Evolutionary conservation across 2,113 vertebrate species (phyloP).

Genomic region (Ptilorrhoa leucosticta): DNA sequence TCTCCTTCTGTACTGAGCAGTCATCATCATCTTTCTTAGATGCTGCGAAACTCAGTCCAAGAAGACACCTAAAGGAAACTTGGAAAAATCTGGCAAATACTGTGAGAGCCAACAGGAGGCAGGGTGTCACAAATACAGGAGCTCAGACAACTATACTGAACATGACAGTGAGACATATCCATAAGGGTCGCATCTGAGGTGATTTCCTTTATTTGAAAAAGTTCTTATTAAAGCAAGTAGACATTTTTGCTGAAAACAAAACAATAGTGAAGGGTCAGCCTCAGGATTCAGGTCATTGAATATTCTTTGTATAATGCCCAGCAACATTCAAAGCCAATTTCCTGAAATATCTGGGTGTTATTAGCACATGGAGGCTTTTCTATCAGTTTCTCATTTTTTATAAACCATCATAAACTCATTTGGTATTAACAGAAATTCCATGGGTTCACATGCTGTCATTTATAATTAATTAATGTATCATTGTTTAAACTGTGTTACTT

Average conservation of each 20-base stretch:
- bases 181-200: not conserved
- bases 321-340: not conserved
- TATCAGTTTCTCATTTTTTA: not conserved
- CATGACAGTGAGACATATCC: not conserved
- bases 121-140: conserved; percentile 11
- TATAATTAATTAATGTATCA: not conserved
- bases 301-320: not conserved
- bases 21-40: not conserved
- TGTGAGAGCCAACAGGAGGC: not conserved
- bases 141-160: not conserved
- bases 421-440: not conserved
- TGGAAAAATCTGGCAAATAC: not conserved
- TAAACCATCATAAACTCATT: not conserved
- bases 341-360: not conserved
- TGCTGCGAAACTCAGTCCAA: not conserved
- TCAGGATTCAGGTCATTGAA: not conserved
- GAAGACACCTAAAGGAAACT: not conserved
- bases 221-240: not conserved
- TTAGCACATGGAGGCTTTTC: not conserved
- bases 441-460: not conserved
- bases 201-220: not conserved
- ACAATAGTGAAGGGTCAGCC: not conserved
- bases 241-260: not conserved
- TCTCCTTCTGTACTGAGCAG: not conserved
- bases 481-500: not conserved